Conservation (phyloP, 2,888 invertebrate genomes). For the Melanotus villosus region DNA sequence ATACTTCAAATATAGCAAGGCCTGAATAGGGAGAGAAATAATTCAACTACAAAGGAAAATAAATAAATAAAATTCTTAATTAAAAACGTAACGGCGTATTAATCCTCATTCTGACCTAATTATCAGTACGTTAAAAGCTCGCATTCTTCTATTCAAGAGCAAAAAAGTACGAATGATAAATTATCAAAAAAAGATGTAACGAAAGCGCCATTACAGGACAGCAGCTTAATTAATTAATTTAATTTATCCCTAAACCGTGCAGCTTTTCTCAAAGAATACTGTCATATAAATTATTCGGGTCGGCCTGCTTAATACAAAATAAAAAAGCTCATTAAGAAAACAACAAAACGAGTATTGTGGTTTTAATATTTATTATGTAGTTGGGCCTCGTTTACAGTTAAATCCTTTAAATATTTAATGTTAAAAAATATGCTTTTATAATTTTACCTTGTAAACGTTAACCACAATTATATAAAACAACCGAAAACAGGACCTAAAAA, state of each 20-base stretch:
- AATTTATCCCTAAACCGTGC: not conserved
- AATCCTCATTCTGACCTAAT: not conserved
- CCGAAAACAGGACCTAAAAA: no score
- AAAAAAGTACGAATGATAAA: constrained; percentile 1
- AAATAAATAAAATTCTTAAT: no score
- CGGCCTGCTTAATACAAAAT: not conserved
- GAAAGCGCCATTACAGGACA: not conserved
- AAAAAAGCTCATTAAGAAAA: not conserved
- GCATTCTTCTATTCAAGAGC: not conserved
- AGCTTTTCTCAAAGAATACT: not conserved
- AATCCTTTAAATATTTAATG: no score
- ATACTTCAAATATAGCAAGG: no score
- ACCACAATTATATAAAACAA: no score
- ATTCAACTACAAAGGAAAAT: no score
- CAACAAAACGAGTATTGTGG: not conserved
- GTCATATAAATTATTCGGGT: not conserved
- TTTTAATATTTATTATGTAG: not conserved
- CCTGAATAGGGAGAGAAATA: no score
- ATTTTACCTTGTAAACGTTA: no score
- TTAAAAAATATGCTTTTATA: no score
- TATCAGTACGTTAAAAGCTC: not conserved
- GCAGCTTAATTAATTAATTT: constrained; percentile 2
- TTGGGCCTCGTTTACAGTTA: no score
- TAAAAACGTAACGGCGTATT: no score
- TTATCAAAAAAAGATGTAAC: not conserved